Evolutionary conservation across 2,797 vertebrate species (phyloP).

Genomic region (Notolepis coatsorum): DNA sequence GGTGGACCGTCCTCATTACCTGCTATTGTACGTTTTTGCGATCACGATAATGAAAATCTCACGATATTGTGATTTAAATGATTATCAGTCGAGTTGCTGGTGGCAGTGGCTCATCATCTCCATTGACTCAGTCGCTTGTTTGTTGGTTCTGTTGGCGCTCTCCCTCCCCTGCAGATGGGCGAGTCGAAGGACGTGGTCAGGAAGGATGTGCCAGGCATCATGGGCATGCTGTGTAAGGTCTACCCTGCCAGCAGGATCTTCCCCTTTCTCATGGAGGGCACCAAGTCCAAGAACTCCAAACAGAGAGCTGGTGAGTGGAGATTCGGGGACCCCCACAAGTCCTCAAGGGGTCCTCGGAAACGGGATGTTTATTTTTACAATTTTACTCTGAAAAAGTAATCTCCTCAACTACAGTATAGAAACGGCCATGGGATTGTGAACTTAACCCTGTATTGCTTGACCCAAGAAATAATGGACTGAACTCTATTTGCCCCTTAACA

Average conservation of each 20-base stretch:
- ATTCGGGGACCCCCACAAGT: no score
- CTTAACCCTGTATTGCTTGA: not conserved
- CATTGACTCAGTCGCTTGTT: no score
- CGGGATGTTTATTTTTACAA: not conserved
- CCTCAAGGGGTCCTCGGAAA: no score
- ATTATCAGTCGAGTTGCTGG: no score
- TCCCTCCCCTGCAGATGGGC: constrained; percentile 83
- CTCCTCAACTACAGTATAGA: not conserved
- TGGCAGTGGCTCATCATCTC: no score
- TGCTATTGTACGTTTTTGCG: no score
- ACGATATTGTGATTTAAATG: no score
- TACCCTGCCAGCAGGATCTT: constrained; percentile 87
- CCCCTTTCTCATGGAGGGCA: constrained; percentile 85
- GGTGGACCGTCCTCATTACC: no score
- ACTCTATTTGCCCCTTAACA: not conserved
- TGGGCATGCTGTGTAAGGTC: constrained; percentile 85
- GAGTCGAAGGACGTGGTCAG: constrained; percentile 86
- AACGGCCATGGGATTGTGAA: not conserved
- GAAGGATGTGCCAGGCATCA: constrained; percentile 83
- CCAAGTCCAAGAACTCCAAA: constrained; percentile 88
- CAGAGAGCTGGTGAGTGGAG: constrained; percentile 85
- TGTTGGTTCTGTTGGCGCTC: no score
- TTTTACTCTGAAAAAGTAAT: not conserved
- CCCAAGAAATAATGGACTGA: not conserved
- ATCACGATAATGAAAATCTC: no score